These are phyloP conservation scores for Melanchra persicariae DNA, from an alignment of 2,888 invertebrate species.

Conservation along the genomic window DNA sequence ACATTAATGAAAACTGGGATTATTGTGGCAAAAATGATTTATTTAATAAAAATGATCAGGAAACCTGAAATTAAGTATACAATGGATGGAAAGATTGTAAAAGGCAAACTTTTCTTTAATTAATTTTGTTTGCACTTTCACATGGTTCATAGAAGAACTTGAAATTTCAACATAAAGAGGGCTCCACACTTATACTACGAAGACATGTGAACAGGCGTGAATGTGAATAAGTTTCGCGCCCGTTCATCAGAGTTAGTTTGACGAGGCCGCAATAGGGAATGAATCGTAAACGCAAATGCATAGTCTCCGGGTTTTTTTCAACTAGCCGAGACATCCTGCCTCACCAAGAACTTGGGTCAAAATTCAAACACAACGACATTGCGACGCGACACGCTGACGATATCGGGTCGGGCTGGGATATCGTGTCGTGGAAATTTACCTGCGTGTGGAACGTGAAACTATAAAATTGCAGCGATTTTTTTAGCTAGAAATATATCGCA, in stretches of 20 bases:
- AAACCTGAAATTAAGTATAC: neutral
- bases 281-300: neutral
- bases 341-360: neutral
- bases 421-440: neutral
- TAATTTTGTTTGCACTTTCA: conserved; percentile 11
- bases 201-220: neutral
- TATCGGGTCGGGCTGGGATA: neutral
- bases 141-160: neutral
- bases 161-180: neutral
- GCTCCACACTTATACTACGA: neutral
- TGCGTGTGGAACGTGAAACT: neutral
- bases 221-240: neutral
- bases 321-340: neutral
- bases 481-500: too few relatives aligned
- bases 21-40: neutral
- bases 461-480: neutral
- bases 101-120: neutral
- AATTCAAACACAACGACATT: neutral
- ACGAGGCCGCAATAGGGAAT: neutral
- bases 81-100: conserved; percentile 4
- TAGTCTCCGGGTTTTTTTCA: neutral
- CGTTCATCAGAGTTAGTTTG: neutral
- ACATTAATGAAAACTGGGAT: conserved; percentile 13
- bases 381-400: too few relatives aligned
- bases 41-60: conserved; percentile 10